Base-by-base conservation (phyloP, 2,888 invertebrate species). In the Scaptomyza tumidula region DNA sequence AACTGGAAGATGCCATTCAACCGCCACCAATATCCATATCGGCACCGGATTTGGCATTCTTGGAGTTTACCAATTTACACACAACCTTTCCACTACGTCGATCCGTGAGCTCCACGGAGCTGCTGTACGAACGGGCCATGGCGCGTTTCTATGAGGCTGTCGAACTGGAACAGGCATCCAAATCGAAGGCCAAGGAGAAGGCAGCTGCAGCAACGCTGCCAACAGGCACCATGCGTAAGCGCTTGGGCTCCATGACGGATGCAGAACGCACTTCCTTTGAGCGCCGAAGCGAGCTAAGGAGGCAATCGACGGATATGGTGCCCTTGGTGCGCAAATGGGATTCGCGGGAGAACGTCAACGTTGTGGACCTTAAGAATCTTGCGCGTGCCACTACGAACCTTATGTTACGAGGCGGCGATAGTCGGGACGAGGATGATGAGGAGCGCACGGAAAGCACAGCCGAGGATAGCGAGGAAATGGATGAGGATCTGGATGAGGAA, bases 11-110 rank as follows among this genome's bases (percentile, higher is more conserved):
- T 71, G 94, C 94, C 62, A 92, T 95, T 52, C 94, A 96, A 41
- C 95, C 97, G 45, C 97, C 97, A 5, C 96, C 96, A 13, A 93
- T 97, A 80, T 97, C 97, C 0, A 93, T 97, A 54, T 97, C 97
- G 0, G 95, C 97, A 11, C 97, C 97, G 0, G 97, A 97, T 90
- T 92, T 97, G 64, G 95, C 95, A 82, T 93, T 93, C 52, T 94
- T 95, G 81, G 93, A 94, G 48, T 93, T 94, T 24, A 92, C 93
- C 27, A 88, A 90, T 61, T 84, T 92, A 54, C 92, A 94, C 49
- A 93, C 93, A 56, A 92, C 93, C 1, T 91, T 91, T 44, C 92
- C 92, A 6, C 91, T 97, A 37, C 94, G 96, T 31, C 94, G 95
- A 78, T 95, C 96, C 0, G 95, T 96, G 29, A 97, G 97, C 88